Evolutionary conservation across 1,140 invertebrate genomes (phyloP).

Genomic region (Drosophila nikananu): DNA sequence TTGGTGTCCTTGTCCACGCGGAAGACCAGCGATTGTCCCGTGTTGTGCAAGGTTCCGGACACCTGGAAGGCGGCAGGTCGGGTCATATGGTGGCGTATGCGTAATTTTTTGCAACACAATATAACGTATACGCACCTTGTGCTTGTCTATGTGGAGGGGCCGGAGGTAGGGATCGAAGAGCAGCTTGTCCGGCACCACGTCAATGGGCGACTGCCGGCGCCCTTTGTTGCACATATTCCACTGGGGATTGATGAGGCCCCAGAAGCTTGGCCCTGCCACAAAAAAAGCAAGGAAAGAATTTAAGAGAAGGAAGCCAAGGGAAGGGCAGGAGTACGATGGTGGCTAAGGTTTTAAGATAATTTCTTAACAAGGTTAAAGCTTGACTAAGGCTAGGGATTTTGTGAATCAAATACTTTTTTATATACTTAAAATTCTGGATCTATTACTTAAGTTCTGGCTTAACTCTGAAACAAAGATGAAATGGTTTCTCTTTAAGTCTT

Average conservation of each 20-base stretch:
- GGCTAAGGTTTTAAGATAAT: not conserved
- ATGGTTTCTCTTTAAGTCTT: not conserved
- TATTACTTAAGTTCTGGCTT: not conserved
- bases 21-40: conserved; percentile 96
- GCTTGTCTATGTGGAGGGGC: conserved; percentile 94
- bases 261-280: conserved; percentile 95
- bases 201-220: conserved; percentile 96
- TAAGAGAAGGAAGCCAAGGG: conserved; percentile 31
- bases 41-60: conserved; percentile 94
- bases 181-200: conserved; percentile 96
- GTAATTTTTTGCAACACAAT: not conserved
- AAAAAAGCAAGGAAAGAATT: conserved; percentile 60
- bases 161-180: conserved; percentile 97
- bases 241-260: conserved; percentile 98
- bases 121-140: conserved; percentile 89
- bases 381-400: not conserved
- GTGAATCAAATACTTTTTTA: not conserved
- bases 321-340: conserved; percentile 2
- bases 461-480: not conserved
- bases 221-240: conserved; percentile 98
- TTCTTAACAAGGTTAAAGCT: not conserved
- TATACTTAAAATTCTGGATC: no score
- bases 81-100: not conserved
- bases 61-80: conserved; percentile 87
- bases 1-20: conserved; percentile 94